phyloP scores from a whole-genome alignment of 2,113 vertebrate genomes.

The Tragulus kanchil region DNA sequence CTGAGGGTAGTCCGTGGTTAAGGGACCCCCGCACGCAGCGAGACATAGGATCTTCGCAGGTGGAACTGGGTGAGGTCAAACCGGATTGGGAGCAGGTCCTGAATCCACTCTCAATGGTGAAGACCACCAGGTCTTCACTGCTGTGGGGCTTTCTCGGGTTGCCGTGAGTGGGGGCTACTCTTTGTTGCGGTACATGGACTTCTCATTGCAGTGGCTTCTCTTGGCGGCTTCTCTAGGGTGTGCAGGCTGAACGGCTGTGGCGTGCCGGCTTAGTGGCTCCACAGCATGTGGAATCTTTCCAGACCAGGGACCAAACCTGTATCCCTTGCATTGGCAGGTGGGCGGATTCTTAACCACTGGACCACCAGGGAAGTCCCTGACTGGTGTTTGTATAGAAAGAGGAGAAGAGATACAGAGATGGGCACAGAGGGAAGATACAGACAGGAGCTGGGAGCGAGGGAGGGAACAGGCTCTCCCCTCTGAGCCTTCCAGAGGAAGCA shows the following conservation, averaged over 20 bases:
- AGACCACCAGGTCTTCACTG: background rate
- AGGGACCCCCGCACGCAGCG: too few species aligned
- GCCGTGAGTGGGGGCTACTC: background rate
- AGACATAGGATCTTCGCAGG: background rate
- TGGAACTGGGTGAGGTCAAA: background rate
- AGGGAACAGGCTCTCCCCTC: background rate
- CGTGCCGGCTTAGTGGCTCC: background rate
- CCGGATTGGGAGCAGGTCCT: background rate
- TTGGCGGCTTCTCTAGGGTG: background rate
- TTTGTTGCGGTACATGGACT: background rate
- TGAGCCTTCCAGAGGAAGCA: background rate
- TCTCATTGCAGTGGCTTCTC: background rate
- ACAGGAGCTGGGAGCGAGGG: too few species aligned
- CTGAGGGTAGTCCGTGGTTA: fast-evolving
- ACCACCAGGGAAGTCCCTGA: background rate
- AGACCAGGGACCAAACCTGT: background rate
- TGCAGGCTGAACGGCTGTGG: background rate
- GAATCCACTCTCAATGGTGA: background rate
- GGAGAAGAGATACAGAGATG: background rate
- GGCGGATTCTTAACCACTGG: background rate
- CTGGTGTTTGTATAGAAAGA: background rate
- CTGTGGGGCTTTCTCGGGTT: background rate
- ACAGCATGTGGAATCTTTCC: background rate
- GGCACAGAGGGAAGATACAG: background rate
- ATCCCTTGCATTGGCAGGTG: background rate